Conservation (phyloP, 2,888 invertebrate genomes). For the Chalcosyrphus nemorum region DNA sequence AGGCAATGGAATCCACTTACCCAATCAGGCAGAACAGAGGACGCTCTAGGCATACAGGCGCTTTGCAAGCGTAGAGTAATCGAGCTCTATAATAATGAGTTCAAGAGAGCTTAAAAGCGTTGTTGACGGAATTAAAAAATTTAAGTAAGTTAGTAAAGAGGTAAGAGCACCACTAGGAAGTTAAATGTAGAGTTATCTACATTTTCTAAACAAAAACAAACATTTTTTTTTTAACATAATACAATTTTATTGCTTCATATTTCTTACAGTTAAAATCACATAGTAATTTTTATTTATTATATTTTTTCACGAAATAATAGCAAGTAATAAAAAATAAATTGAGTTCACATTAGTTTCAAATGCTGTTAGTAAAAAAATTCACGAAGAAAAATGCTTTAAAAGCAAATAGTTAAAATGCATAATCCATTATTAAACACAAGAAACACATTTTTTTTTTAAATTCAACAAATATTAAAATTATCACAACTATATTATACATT, state of each 20-base stretch:
- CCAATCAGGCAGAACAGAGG: no score
- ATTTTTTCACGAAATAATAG: conserved; percentile 1
- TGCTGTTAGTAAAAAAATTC: conserved; percentile 6
- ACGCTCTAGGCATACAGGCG: no score
- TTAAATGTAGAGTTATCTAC: no score
- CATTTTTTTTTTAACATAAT: conserved; percentile 40
- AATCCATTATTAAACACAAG: conserved; percentile 2
- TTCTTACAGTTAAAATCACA: conserved; percentile 68
- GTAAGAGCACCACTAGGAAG: no score
- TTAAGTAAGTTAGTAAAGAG: no score
- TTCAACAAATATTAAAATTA: conserved; percentile 4
- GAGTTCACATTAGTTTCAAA: conserved; percentile 35
- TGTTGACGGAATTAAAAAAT: no score
- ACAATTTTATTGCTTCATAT: conserved; percentile 68
- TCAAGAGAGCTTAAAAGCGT: no score
- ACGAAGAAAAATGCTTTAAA: conserved; percentile 12
- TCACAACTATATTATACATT: conserved; percentile 52
- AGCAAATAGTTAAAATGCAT: conserved; percentile 24
- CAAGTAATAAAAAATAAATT: conserved; percentile 5
- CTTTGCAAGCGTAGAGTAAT: no score
- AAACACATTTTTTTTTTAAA: background rate
- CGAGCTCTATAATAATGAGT: no score
- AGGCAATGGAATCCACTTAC: no score
- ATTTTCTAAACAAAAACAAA: background rate
- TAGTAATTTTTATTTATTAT: conserved; percentile 17